These are phyloP conservation scores for Drosophila neotestacea DNA, from an alignment of 2,888 invertebrate genomes.

Conservation along the genomic window DNA sequence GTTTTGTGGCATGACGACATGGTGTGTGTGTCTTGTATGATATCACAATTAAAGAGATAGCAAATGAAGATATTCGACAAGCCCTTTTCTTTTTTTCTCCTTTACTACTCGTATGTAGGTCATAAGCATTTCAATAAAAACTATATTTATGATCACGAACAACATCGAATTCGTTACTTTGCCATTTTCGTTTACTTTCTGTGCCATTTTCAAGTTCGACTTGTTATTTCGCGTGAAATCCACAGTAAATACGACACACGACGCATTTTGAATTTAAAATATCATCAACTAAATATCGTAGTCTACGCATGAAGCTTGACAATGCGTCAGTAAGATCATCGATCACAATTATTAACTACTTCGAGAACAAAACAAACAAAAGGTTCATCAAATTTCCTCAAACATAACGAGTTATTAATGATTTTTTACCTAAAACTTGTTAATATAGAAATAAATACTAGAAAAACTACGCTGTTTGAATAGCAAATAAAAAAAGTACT, in stretches of 20 bases:
- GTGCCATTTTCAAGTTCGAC: slow-evolving; percentile 66
- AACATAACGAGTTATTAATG: slow-evolving; percentile 24
- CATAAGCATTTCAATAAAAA: slow-evolving; percentile 37
- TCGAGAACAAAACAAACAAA: slow-evolving; percentile 19
- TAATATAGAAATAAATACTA: slow-evolving; percentile 47
- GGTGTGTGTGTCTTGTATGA: slow-evolving; percentile 19
- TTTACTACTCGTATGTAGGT: slow-evolving; percentile 45
- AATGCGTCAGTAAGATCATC: slow-evolving; percentile 44
- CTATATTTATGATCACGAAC: slow-evolving; percentile 44
- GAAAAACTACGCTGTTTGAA: slow-evolving; percentile 4
- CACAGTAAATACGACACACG: slow-evolving; percentile 18
- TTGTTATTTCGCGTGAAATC: slow-evolving; percentile 35
- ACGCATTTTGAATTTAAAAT: slow-evolving; percentile 57
- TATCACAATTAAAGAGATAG: slow-evolving; percentile 44
- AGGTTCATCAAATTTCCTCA: slow-evolving; percentile 13
- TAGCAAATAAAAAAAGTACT: not conserved
- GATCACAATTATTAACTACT: slow-evolving; percentile 51
- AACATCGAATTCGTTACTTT: slow-evolving; percentile 13
- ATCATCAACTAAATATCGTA: slow-evolving; percentile 16
- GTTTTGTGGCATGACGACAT: slow-evolving; percentile 47
- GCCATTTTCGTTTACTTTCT: slow-evolving; percentile 35
- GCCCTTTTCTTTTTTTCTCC: slow-evolving; percentile 51
- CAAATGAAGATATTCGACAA: slow-evolving; percentile 29
- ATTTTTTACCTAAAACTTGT: slow-evolving; percentile 35
- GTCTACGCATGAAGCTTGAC: slow-evolving; percentile 24